Evolutionary conservation across 2,888 invertebrate species (phyloP), one percentile per base, ranked within the genome.

Genomic region (Megaustenia siamemsis): DNA sequence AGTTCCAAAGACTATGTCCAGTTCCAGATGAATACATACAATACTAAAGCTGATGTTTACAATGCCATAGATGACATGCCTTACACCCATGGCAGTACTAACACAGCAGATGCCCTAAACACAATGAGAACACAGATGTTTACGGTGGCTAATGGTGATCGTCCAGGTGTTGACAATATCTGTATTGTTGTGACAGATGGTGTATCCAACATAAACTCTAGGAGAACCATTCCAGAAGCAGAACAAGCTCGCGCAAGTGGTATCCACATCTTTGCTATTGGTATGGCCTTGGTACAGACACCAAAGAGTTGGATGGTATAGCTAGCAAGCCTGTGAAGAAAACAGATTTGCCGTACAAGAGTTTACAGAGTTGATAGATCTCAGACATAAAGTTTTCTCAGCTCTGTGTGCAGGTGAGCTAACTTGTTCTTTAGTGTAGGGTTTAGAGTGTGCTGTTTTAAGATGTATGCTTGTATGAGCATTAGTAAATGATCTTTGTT

Each of bases 101-200:
- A 93, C 88, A 92, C 93, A 15, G 92, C 91, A 21, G 90, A 90
- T 77, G 93, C 91, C n/a, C 85, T 93, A 0, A 86, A 90, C 28
- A 87, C 89, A 18, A 90, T 91, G 89, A 89, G 91, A 49, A 78
- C 85, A 3, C 68, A 86, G 45, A 90, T 91, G 89, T 93, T 91
- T 84, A 88, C 88, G 5, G 75, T 82, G n/a, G 80, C 69, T 21
- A 89, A 88, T 66, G 93, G 93, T 6, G 93, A 93, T 86, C 86
- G 92, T 40, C 87, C 88, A 6, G 88, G 86, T 35, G 91, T 89
- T 5, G 88, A 88, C 4, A 92, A 92, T 86, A 86, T 91, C 68
- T 90, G 88, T 28, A 89, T 93, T 73, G 87, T 93, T 80, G 88
- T 93, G 79, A 92, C 93, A 28, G 93, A 93, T 85, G 91, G 91